Conservation (phyloP, 2,888 invertebrate genomes). For the Thysanoteuthis rhombus region DNA sequence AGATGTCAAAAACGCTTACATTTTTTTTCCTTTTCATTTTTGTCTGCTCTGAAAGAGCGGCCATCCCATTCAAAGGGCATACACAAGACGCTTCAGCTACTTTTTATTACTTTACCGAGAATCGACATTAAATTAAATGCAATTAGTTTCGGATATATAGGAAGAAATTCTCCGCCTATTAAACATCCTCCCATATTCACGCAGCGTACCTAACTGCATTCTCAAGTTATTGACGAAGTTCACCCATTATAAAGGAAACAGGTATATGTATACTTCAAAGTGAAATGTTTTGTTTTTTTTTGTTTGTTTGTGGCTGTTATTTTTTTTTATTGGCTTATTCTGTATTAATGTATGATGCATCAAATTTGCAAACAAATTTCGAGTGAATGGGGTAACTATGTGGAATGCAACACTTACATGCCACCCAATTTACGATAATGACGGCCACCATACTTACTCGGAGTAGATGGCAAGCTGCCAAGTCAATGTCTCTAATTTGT, state of each 20-base stretch:
- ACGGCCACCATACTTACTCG: no score
- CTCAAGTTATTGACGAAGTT: neutral
- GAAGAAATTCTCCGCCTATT: neutral
- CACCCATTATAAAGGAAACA: neutral
- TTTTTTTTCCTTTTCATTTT: neutral
- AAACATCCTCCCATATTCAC: neutral
- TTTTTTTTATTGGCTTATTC: no score
- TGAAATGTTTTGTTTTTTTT: no score
- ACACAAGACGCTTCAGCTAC: neutral
- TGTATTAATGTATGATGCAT: no score
- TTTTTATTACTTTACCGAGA: neutral
- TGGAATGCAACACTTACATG: no score
- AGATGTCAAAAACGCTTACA: neutral
- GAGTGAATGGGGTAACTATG: no score
- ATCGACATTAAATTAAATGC: neutral
- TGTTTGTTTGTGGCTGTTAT: no score
- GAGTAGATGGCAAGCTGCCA: no score
- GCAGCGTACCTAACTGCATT: neutral
- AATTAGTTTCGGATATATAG: neutral
- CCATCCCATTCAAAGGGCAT: neutral
- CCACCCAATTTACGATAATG: no score
- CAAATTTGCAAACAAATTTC: no score
- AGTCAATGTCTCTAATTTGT: no score
- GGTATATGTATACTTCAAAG: neutral
- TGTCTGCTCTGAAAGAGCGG: neutral